Percentiles rank a stretch among this genome's conserved stretches.
Conservation (phyloP, 1,140 invertebrate species). For the Trichonephila inaurata region DNA sequence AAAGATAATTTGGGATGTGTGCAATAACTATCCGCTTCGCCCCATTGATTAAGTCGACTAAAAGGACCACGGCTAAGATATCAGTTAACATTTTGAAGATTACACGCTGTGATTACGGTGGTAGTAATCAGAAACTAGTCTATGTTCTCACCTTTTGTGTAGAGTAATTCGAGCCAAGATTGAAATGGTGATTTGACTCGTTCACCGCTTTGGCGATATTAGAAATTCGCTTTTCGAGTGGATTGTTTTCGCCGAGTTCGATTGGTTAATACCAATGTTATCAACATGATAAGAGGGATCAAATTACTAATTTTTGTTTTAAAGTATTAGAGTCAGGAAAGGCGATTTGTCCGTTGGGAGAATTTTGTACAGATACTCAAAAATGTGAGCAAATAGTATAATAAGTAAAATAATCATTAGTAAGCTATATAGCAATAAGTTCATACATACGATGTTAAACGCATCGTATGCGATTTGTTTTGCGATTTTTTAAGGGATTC, state of each 20-base stretch:
- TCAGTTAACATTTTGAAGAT: neutral
- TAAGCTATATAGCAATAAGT: no score
- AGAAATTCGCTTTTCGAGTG: neutral
- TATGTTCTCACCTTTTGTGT: slow-evolving; percentile 12
- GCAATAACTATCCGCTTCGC: neutral
- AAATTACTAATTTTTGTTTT: neutral
- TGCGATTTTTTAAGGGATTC: no score
- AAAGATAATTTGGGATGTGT: neutral
- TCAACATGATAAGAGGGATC: neutral
- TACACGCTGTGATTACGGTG: neutral
- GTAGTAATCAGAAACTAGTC: neutral
- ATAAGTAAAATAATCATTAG: no score
- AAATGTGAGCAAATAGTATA: no score
- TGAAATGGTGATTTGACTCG: neutral
- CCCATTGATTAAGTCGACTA: slow-evolving; percentile 3
- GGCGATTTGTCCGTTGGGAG: no score
- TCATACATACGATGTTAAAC: no score
- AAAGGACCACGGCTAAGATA: neutral
- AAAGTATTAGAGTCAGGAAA: no score
- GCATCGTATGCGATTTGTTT: no score
- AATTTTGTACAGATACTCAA: no score
- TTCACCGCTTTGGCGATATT: neutral
- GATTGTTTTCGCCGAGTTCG: neutral
- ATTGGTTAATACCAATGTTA: neutral
- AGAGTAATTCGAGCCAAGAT: neutral